A percentile compares a stretch with the other conserved stretches of the same genome.
Evolutionary conservation across 2,113 vertebrate species (phyloP).

Genomic region (Condylura cristata): DNA sequence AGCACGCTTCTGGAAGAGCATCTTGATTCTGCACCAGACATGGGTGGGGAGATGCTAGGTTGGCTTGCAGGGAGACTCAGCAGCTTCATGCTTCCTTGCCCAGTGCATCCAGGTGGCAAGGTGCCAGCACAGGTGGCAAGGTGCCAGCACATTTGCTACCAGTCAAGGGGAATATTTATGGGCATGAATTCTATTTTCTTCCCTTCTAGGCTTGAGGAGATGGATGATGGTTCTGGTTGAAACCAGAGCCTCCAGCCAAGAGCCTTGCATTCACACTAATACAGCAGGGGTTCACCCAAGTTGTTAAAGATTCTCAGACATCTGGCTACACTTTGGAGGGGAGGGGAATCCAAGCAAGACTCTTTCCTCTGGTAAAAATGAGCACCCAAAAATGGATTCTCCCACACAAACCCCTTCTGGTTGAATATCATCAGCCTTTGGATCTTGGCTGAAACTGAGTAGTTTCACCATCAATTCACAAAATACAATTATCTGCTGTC

Average conservation of each 20-base stretch:
- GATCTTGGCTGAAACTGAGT: slow-evolving; percentile 77
- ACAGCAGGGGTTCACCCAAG: slow-evolving; percentile 64
- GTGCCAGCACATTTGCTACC: not conserved
- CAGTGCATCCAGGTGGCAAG: not conserved
- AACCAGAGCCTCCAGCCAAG: not conserved
- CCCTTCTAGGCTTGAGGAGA: slow-evolving; percentile 24
- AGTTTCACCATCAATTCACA: slow-evolving; percentile 68
- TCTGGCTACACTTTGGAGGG: not conserved
- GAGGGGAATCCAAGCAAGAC: slow-evolving; percentile 15
- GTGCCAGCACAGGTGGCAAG: not conserved
- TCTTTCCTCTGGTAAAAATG: slow-evolving; percentile 67
- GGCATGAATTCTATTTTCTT: slow-evolving; percentile 20
- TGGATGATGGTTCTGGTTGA: not conserved
- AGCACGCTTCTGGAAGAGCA: not conserved
- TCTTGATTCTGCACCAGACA: not conserved
- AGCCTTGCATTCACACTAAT: not conserved
- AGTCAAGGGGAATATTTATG: not conserved
- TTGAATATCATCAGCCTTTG: slow-evolving; percentile 85
- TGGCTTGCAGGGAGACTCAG: not conserved
- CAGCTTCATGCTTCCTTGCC: not conserved
- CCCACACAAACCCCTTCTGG: slow-evolving; percentile 82
- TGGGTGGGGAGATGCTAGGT: not conserved
- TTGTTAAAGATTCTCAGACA: slow-evolving; percentile 43
- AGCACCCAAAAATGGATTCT: slow-evolving; percentile 74
- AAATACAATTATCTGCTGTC: slow-evolving; percentile 80